Evolutionary conservation across 2,888 invertebrate species (phyloP).

Genomic region (Tenthredo distinguenda): DNA sequence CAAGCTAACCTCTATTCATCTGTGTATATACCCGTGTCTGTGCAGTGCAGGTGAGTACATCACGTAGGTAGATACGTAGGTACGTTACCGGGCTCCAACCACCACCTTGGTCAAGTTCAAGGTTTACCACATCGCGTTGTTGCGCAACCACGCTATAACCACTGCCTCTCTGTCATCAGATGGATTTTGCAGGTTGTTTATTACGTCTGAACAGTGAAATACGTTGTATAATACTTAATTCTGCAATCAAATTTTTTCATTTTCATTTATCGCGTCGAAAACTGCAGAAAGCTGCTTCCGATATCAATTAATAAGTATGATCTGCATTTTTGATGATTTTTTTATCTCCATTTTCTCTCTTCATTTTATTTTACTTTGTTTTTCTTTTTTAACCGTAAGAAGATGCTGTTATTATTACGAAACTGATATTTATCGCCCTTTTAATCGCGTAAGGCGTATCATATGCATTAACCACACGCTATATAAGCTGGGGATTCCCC

Average conservation of each 20-base stretch:
- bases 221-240: not conserved
- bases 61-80: not conserved
- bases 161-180: slow-evolving; percentile 18
- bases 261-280: not conserved
- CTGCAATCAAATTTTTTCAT: not conserved
- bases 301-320: too few relatives aligned
- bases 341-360: too few relatives aligned
- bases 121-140: slow-evolving; percentile 53
- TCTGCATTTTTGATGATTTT: too few relatives aligned
- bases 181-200: slow-evolving; percentile 26
- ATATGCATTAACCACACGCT: not conserved
- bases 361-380: not conserved
- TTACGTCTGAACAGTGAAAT: not conserved
- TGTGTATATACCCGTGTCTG: not conserved
- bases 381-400: not conserved
- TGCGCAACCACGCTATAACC: slow-evolving; percentile 27
- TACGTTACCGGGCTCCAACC: slow-evolving; percentile 24
- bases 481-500: not conserved
- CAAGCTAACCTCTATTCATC: not conserved
- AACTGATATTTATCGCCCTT: not conserved
- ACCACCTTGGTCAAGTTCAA: slow-evolving; percentile 61
- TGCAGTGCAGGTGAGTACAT: not conserved
- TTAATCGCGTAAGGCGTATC: slow-evolving; percentile 5
- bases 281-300: not conserved
- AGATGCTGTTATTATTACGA: slow-evolving; percentile 7